A percentile compares a stretch with the other conserved stretches of the same genome.
phyloP scores from a whole-genome alignment of 2,113 vertebrate species.

The Lepidothrix coronata region DNA sequence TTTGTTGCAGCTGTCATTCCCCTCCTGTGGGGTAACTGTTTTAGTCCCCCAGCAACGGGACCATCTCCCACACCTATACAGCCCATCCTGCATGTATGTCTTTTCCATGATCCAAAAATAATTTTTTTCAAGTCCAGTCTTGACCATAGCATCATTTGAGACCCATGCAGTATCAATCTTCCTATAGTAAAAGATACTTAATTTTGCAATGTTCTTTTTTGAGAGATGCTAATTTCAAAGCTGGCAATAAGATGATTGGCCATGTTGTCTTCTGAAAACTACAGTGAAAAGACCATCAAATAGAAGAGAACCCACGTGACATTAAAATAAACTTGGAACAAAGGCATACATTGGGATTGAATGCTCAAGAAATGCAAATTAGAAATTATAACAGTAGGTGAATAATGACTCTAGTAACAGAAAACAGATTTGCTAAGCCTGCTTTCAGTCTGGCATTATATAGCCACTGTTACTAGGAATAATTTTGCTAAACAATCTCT shows the following conservation, averaged over 20 bases:
- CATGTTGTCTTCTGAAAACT: background rate
- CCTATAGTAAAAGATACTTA: background rate
- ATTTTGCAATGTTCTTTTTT: background rate
- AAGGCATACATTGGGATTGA: background rate
- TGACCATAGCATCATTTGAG: background rate
- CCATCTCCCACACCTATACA: background rate
- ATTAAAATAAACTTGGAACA: background rate
- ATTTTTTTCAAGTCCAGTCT: background rate
- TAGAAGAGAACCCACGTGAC: background rate
- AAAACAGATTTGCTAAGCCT: background rate
- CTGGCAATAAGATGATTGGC: background rate
- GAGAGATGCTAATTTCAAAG: background rate
- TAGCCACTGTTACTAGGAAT: background rate
- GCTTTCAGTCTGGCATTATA: background rate
- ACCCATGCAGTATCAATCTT: background rate
- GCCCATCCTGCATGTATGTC: rapidly evolving
- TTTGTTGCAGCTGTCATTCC: background rate
- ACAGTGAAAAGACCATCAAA: background rate
- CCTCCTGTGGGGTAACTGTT: background rate
- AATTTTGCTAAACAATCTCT: slow-evolving; percentile 26
- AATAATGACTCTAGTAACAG: background rate
- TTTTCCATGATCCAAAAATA: background rate
- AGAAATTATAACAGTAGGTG: background rate
- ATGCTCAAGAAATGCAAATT: background rate
- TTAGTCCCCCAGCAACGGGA: rapidly evolving